These are phyloP conservation scores for Loris lydekkerianus DNA, from an alignment of 2,797 vertebrate genomes.

Conservation along the genomic window DNA sequence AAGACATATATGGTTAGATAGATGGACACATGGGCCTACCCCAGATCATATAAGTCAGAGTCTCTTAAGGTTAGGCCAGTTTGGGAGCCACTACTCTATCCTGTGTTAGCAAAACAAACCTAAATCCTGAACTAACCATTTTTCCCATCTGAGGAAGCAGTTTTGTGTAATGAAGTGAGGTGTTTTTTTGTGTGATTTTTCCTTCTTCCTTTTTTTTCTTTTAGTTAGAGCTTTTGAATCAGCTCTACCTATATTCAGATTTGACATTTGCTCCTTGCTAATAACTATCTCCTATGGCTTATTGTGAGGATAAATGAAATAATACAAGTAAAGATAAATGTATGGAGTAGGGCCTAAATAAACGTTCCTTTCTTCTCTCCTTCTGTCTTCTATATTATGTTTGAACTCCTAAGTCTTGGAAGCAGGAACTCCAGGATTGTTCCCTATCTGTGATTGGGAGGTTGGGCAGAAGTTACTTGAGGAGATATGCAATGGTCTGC, in stretches of 20 bases:
- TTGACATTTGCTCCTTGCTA: constrained; percentile 19
- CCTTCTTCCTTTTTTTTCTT: not conserved
- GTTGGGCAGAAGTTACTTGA: not conserved
- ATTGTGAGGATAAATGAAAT: constrained; percentile 42
- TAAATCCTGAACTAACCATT: not conserved
- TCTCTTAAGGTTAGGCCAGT: not conserved
- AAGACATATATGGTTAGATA: not conserved
- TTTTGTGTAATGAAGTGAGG: not conserved
- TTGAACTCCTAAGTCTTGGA: not conserved
- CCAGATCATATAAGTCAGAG: not conserved
- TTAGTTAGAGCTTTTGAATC: constrained; percentile 38
- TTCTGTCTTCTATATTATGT: constrained; percentile 3
- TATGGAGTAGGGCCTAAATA: not conserved
- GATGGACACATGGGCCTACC: not conserved
- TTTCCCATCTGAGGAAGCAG: not conserved
- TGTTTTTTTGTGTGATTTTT: not conserved
- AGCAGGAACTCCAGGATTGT: constrained; percentile 32
- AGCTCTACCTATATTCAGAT: constrained; percentile 42
- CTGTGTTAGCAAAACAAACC: constrained; percentile 31
- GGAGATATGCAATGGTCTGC: not conserved
- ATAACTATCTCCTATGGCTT: constrained; percentile 43
- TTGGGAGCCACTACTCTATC: not conserved
- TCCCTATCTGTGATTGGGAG: constrained; percentile 7
- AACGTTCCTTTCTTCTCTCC: constrained; percentile 50
- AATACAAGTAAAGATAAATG: constrained; percentile 19